phyloP scores from a whole-genome alignment of 2,888 invertebrate genomes.

The Zelleria hepariella region DNA sequence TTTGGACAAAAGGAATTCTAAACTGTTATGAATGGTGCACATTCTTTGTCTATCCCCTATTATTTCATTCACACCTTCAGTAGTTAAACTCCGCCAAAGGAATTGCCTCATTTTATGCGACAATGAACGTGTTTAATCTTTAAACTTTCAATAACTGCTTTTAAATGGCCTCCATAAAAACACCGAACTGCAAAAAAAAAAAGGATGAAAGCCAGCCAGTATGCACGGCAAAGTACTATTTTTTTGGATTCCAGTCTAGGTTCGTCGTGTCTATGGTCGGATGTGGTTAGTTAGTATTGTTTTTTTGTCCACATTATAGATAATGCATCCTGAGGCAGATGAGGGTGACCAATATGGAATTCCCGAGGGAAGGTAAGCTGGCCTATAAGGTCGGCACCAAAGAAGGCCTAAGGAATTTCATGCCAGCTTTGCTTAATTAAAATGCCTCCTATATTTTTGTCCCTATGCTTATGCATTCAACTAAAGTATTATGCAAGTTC shows the following conservation, averaged over 20 bases:
- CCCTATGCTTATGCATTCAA: not conserved
- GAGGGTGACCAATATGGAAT: constrained; percentile 1
- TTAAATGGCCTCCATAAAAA: too few species aligned
- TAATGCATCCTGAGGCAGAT: too few species aligned
- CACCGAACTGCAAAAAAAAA: too few species aligned
- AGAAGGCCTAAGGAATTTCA: not conserved
- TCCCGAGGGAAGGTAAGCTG: not conserved
- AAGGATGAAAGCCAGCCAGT: too few species aligned
- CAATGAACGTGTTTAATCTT: not conserved
- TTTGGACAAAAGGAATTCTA: constrained; percentile 1
- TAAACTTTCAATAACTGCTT: too few species aligned
- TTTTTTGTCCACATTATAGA: too few species aligned
- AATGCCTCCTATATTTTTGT: too few species aligned
- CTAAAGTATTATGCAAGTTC: not conserved
- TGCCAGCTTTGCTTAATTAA: not conserved
- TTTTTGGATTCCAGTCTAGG: too few species aligned
- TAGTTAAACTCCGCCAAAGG: constrained; percentile 10
- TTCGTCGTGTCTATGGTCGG: too few species aligned
- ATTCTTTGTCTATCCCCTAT: constrained; percentile 16
- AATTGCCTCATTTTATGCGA: not conserved
- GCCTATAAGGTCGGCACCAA: not conserved
- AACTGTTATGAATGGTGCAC: constrained; percentile 25
- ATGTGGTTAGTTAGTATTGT: too few species aligned
- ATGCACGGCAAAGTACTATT: too few species aligned
- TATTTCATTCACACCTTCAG: constrained; percentile 21